phyloP scores from a whole-genome alignment of 2,113 vertebrate species.

The Podarcis muralis region DNA sequence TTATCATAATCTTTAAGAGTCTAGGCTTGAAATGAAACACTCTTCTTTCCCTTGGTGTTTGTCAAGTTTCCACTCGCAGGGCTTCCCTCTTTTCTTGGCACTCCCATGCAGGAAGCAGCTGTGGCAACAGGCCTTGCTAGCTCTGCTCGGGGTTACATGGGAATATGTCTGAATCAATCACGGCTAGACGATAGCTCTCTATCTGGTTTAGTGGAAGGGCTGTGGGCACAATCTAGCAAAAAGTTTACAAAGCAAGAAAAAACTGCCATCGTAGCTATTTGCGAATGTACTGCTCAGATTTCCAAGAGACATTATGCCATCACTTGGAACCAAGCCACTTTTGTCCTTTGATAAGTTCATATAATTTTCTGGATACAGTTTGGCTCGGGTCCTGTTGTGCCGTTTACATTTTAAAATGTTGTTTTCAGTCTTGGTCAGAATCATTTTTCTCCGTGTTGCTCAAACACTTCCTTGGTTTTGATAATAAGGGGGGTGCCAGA shows the following conservation, averaged over 20 bases:
- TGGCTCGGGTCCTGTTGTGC: not conserved
- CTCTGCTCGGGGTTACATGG: not conserved
- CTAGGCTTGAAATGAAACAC: not conserved
- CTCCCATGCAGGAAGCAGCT: conserved; percentile 9
- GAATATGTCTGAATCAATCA: accelerated
- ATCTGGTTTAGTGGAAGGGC: not conserved
- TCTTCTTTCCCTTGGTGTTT: not conserved
- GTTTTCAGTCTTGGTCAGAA: not conserved
- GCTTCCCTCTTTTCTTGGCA: conserved; percentile 1
- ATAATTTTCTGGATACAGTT: not conserved
- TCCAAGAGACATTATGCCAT: not conserved
- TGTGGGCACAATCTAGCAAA: not conserved
- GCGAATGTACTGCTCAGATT: not conserved
- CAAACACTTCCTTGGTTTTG: not conserved
- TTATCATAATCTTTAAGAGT: not conserved
- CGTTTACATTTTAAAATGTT: not conserved
- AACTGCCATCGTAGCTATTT: not conserved
- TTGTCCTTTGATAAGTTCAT: not conserved
- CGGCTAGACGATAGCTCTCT: not conserved
- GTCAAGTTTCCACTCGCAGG: not conserved
- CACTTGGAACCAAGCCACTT: not conserved
- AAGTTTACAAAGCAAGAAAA: accelerated
- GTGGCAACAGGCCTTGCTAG: not conserved
- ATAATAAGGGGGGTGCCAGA: not conserved
- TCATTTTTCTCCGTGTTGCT: not conserved